Percentiles rank a stretch among this genome's conserved stretches.
Evolutionary conservation across 2,888 invertebrate genomes (phyloP).

Genomic region (Lottia scabra): DNA sequence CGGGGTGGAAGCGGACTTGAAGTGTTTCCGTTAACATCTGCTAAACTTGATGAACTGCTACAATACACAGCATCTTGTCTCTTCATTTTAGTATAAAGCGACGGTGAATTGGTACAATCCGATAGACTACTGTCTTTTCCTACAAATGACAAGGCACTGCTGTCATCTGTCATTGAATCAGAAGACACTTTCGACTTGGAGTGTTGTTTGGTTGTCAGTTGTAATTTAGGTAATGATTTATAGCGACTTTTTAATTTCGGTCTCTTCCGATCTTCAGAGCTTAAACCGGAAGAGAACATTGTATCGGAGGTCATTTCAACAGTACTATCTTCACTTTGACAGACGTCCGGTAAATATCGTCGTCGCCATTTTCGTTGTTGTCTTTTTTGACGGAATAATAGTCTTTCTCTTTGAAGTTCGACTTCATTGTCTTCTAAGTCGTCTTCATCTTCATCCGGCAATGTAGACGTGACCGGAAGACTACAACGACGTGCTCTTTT

Average conservation of each 20-base stretch:
- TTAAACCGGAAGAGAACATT: background rate
- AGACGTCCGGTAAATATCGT: constrained; percentile 12
- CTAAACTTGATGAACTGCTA: constrained; percentile 48
- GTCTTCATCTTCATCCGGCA: constrained; percentile 19
- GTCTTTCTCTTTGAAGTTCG: constrained; percentile 34
- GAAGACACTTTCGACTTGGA: constrained; percentile 3
- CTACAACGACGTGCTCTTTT: constrained; percentile 13
- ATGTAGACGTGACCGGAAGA: constrained; percentile 11
- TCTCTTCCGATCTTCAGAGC: background rate
- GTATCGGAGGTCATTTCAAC: background rate
- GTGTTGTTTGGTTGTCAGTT: background rate
- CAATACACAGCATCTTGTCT: constrained; percentile 35
- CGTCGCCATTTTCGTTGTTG: constrained; percentile 28
- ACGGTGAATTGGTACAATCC: constrained; percentile 14
- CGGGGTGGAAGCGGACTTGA: constrained; percentile 5
- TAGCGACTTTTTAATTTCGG: background rate
- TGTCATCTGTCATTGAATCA: constrained; percentile 8
- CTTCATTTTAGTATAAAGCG: constrained; percentile 18
- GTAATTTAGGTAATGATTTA: background rate
- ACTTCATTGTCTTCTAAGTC: constrained; percentile 32
- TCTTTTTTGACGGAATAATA: constrained; percentile 35
- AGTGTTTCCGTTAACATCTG: constrained; percentile 16
- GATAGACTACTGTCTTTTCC: constrained; percentile 20
- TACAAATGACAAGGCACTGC: constrained; percentile 18
- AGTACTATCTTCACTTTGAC: background rate